Conservation (phyloP, 2,113 vertebrate genomes). For the Xiphophorus hellerii region DNA sequence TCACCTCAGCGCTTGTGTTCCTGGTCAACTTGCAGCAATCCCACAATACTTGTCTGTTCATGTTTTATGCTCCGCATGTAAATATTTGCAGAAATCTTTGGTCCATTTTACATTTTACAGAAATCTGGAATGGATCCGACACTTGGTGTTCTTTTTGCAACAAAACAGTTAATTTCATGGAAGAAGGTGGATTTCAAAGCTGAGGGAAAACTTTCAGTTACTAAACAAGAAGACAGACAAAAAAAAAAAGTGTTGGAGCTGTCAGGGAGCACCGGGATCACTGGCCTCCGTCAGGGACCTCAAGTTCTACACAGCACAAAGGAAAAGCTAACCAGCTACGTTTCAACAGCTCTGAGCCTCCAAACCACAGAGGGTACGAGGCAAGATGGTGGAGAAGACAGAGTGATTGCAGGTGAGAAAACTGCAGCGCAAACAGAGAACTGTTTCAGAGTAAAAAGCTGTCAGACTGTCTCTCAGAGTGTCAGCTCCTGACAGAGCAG, state of each 20-base stretch:
- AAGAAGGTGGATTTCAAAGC: not conserved
- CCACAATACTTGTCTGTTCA: too few species aligned
- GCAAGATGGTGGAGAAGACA: slow-evolving; percentile 18
- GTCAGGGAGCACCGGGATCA: slow-evolving; percentile 37
- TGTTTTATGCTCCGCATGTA: too few species aligned
- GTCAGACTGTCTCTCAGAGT: slow-evolving; percentile 10
- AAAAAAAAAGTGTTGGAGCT: slow-evolving; percentile 17
- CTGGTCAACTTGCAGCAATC: too few species aligned
- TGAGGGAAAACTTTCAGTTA: not conserved
- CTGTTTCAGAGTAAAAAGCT: slow-evolving; percentile 10
- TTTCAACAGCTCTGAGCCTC: slow-evolving; percentile 35
- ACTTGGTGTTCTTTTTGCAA: not conserved
- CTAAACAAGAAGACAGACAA: not conserved
- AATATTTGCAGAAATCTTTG: too few species aligned
- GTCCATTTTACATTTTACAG: not conserved
- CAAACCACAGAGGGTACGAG: slow-evolving; percentile 6
- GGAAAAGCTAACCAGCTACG: slow-evolving; percentile 25
- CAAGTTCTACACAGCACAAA: slow-evolving; percentile 29
- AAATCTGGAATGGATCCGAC: not conserved
- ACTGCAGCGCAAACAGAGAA: slow-evolving; percentile 13
- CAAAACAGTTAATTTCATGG: not conserved
- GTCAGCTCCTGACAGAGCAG: slow-evolving; percentile 14
- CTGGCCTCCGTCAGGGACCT: slow-evolving; percentile 44
- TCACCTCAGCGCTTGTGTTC: too few species aligned
- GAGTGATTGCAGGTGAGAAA: slow-evolving; percentile 29